Base-by-base conservation (phyloP, 2,113 vertebrate genomes). In the Ageneiosus marmoratus region DNA sequence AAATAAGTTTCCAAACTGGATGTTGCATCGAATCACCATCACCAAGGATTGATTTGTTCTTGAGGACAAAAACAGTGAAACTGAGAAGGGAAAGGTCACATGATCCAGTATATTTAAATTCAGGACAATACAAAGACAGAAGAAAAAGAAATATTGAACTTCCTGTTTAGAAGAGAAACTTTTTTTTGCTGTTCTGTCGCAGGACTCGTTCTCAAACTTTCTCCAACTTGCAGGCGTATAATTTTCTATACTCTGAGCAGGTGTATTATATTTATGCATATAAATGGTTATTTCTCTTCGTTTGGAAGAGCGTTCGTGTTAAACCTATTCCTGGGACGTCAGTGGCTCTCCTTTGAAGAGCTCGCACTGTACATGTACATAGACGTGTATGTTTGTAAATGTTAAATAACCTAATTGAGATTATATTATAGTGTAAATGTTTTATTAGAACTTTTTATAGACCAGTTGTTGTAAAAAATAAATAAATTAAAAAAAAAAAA, bases 271-370 rank as follows among this genome's bases (percentile, higher is more conserved):
- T 92, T 92, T 88, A 89, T 92, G 90, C 91, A 92, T 89, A 88
- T 91, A 88, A 89, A 92, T 93, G 91, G 88, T 91, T 77, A 91
- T 93, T 93, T 94, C 91, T 93, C 94, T 94, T 94, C 93, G 86
- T 94, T 93, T 93, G 83, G 94, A 93, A 94, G 93, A 94, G 93
- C 87, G 88, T 62, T 92, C 90, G 84, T 92, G 86, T 91, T 90
- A 81, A 91, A 86, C 87, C 18, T 74, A 82, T 85, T 86, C 77
- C 81, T 84, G 87, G 84, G 85, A 88, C 85, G 88, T 90, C 90
- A 88, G 92, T 91, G 91, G 87, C 93, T 93, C 92, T 93, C 90
- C 87, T 89, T 93, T 85, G 89, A 92, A 90, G 91, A 91, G 91
- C 86, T 89, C 83, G 89, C 89, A 87, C 89, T 92, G 91, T 86